A percentile compares a stretch with the other conserved stretches of the same genome.
phyloP scores from a whole-genome alignment of 1,140 invertebrate genomes.

The Lineus longissimus region DNA sequence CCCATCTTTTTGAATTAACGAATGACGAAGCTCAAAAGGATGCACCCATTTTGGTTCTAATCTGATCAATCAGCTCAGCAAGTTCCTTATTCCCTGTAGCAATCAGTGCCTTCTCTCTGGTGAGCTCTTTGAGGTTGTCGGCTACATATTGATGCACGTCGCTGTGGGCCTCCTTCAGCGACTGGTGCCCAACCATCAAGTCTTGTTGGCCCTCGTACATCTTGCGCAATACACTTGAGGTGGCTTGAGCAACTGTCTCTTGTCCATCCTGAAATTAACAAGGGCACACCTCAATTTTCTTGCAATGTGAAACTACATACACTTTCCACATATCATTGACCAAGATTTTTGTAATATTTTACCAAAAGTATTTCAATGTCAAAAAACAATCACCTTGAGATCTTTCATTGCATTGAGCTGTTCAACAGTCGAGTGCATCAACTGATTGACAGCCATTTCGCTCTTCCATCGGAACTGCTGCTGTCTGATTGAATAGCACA shows the following conservation, averaged over 20 bases:
- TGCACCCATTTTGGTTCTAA: conserved; percentile 60
- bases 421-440: conserved; percentile 58
- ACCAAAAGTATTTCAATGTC: too few relatives aligned
- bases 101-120: conserved; percentile 63
- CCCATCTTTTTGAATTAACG: too few relatives aligned
- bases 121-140: conserved; percentile 59
- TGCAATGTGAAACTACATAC: too few relatives aligned
- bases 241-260: conserved; percentile 57
- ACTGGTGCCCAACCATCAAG: conserved; percentile 58
- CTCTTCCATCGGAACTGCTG: conserved; percentile 65
- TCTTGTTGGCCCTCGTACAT: conserved; percentile 57
- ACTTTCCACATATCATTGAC: too few relatives aligned
- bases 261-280: conserved; percentile 57
- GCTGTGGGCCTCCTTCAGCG: conserved; percentile 57
- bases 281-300: too few relatives aligned
- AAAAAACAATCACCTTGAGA: conserved; percentile 33
- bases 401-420: conserved; percentile 45
- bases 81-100: conserved; percentile 60
- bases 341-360: too few relatives aligned
- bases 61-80: conserved; percentile 58
- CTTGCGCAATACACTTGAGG: conserved; percentile 56
- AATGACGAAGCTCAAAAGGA: background rate
- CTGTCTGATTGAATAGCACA: conserved; percentile 65
- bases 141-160: conserved; percentile 57
- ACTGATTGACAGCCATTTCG: conserved; percentile 66